These are phyloP conservation scores for Orthonevra nobilis DNA, from an alignment of 2,888 invertebrate species.

Conservation along the genomic window DNA sequence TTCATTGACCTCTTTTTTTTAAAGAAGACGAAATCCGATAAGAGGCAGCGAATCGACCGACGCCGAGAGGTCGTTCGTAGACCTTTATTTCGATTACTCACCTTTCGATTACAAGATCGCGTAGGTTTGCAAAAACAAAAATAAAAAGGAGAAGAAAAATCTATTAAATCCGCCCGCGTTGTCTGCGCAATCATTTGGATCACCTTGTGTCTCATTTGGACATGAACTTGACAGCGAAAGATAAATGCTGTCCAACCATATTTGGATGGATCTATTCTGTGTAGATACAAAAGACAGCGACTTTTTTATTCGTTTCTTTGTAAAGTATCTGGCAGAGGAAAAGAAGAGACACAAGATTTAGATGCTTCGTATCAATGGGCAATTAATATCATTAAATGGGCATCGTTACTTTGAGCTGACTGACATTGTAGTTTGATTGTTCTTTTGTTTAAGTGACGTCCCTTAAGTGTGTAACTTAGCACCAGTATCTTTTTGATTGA, in stretches of 20 bases:
- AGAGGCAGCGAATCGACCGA: not conserved
- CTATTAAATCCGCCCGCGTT: slow-evolving; percentile 64
- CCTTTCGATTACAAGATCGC: not conserved
- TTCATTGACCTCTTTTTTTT: slow-evolving; percentile 44
- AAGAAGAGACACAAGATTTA: too few species aligned
- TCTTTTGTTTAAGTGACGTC: too few species aligned
- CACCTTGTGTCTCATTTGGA: slow-evolving; percentile 63
- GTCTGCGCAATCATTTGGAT: slow-evolving; percentile 56
- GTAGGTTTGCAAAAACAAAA: slow-evolving; percentile 21
- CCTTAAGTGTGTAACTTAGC: not conserved
- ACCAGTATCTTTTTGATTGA: not conserved
- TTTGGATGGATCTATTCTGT: slow-evolving; percentile 14
- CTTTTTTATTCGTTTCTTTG: slow-evolving; percentile 1
- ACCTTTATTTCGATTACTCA: too few species aligned
- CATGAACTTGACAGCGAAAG: slow-evolving; percentile 68
- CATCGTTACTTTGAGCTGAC: not conserved
- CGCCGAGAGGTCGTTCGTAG: slow-evolving; percentile 2
- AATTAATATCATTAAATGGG: slow-evolving; percentile 29
- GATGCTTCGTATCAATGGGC: slow-evolving; percentile 29
- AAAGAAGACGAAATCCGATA: not conserved
- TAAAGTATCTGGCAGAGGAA: too few species aligned
- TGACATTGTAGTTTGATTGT: too few species aligned
- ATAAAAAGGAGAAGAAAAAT: slow-evolving; percentile 6
- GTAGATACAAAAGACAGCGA: not conserved
- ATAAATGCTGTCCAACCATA: slow-evolving; percentile 46